phyloP scores from a whole-genome alignment of 2,888 invertebrate genomes.

The Esperia sulphurella region DNA sequence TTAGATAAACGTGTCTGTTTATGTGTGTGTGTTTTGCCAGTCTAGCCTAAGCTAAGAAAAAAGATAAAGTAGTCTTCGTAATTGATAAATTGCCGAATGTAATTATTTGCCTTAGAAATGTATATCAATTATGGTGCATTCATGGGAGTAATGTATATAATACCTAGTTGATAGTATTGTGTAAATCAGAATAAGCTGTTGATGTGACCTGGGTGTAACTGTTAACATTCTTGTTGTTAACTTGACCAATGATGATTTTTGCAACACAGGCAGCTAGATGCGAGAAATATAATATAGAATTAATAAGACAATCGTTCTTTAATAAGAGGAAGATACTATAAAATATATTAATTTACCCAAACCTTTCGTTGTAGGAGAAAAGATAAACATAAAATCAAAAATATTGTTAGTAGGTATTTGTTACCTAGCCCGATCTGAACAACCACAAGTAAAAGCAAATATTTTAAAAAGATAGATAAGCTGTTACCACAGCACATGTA shows the following conservation, averaged over 20 bases:
- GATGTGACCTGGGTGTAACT: conserved; percentile 77
- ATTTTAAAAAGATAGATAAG: conserved; percentile 17
- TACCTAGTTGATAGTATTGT: conserved; percentile 42
- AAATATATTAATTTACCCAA: background rate
- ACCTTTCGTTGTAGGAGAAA: background rate
- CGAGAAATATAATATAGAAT: background rate
- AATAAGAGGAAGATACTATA: background rate
- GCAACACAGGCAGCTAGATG: conserved; percentile 30
- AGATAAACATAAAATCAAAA: background rate
- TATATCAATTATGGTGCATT: conserved; percentile 52
- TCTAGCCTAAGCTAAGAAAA: conserved; percentile 75
- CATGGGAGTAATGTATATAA: conserved; percentile 42
- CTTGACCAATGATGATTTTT: conserved; percentile 56
- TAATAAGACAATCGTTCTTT: background rate
- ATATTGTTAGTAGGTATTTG: background rate
- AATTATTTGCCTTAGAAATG: conserved; percentile 35
- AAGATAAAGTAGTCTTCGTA: conserved; percentile 50
- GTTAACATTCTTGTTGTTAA: conserved; percentile 43
- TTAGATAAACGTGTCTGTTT: conserved; percentile 4
- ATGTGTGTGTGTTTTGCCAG: conserved; percentile 65
- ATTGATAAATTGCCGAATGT: conserved; percentile 35
- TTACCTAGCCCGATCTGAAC: background rate
- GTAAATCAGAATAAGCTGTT: conserved; percentile 53
- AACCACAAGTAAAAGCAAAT: background rate
- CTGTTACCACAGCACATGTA: conserved; percentile 26